These are phyloP conservation scores for Scartelaos histophorus DNA, from an alignment of 2,113 vertebrate genomes.

Conservation along the genomic window DNA sequence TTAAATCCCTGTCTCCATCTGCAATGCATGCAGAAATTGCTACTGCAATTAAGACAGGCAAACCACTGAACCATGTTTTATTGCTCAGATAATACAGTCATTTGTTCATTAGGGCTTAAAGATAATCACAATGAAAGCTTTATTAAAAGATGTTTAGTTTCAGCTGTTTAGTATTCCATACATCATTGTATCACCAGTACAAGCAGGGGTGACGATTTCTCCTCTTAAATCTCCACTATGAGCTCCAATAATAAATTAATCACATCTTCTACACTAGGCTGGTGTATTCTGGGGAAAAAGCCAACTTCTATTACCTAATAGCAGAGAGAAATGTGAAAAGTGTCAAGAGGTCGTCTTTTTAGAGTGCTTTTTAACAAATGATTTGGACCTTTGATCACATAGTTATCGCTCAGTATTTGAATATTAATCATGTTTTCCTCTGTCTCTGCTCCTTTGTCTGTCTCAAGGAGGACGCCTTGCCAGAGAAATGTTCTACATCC, in stretches of 20 bases:
- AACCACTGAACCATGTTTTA: not conserved
- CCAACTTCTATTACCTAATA: conserved; percentile 28
- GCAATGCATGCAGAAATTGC: not conserved
- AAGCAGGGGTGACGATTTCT: not conserved
- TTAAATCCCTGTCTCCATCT: not conserved
- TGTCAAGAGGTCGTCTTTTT: conserved; percentile 20
- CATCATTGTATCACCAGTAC: conserved; percentile 13
- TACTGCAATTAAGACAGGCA: not conserved
- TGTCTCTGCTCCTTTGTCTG: conserved; percentile 75
- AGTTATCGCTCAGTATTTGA: conserved; percentile 23
- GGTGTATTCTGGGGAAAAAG: conserved; percentile 18
- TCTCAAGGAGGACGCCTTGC: conserved; percentile 90
- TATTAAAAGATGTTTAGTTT: conserved; percentile 6
- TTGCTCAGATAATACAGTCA: not conserved
- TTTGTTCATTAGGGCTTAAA: not conserved
- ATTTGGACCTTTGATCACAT: conserved; percentile 43
- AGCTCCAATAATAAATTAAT: conserved; percentile 12
- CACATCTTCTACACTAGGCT: not conserved
- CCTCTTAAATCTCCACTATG: conserved; percentile 23
- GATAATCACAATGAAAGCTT: conserved; percentile 2
- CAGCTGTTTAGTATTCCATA: not conserved
- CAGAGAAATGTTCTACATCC: conserved; percentile 97
- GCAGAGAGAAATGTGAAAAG: conserved; percentile 13
- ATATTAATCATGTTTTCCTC: conserved; percentile 59
- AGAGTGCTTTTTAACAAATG: conserved; percentile 19